Base-by-base conservation (phyloP, 2,113 vertebrate genomes). In the Aegypius monachus region DNA sequence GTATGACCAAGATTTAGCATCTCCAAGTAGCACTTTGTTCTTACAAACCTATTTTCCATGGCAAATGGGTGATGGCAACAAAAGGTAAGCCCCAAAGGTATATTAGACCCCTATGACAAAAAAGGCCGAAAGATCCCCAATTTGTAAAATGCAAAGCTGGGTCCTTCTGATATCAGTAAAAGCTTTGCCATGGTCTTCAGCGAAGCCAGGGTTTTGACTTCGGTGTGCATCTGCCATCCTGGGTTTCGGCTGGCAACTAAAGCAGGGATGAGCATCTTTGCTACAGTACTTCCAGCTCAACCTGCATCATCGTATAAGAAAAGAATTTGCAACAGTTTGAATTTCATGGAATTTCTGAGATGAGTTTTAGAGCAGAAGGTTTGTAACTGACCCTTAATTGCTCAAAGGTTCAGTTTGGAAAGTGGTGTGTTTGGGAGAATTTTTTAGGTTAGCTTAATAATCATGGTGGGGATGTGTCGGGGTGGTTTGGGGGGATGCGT, bases 391-490 rank as follows among this genome's bases (percentile, higher is more conserved):
- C 40, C 56, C n/a, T 38, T 58, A 11, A 25, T 48, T 53, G 31
- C 32, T 90, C 10, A 0, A 23, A 40, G 26, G 29, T 59, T 73
- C n/a, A 2, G 7, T 31, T 59, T 78, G 70, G 43, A 45, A 62
- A n/a, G 55, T 1, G 0, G 7, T 52, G 34, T n/a, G 16, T 78
- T 52, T 9, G 29, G 56, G 23, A 63, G 59, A 31, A 17, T 4
- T 50, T 56, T 81, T 88, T 67, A 42, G 34, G 16, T 63, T 43
- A 32, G 19, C 36, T 61, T 72, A 26, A 17, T 47, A 68, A 36
- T 59, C 0, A 0, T 27, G 34, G 25, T 79, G 40, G 34, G 4
- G 7, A 6, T 56, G 16, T 47, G 19, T 47, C 2, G 1, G 19
- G 2, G 45, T 42, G 45, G 32, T 56, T 88, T 68, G 31, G 42